Conservation (phyloP, 2,797 vertebrate species). For the Cirrhinus molitorella region DNA sequence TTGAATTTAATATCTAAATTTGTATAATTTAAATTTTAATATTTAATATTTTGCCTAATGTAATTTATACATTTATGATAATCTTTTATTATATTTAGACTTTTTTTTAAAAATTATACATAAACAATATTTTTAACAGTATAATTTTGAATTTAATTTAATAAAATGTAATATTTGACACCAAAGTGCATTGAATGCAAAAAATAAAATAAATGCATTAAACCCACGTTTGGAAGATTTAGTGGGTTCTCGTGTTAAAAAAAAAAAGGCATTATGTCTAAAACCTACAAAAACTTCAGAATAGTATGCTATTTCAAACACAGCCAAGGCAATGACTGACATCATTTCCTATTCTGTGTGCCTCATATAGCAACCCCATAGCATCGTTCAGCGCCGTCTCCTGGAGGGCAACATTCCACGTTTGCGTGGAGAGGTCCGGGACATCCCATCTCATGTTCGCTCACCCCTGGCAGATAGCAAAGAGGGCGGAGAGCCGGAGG, state of each 20-base stretch:
- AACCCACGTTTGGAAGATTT: too few relatives aligned
- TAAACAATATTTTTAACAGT: too few relatives aligned
- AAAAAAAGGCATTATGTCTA: neutral
- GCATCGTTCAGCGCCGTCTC: slow-evolving; percentile 91
- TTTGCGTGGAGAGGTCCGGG: slow-evolving; percentile 77
- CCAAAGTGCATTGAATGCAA: neutral
- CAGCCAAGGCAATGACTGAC: slow-evolving; percentile 17
- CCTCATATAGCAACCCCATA: slow-evolving; percentile 88
- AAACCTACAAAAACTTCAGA: neutral
- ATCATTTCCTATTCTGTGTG: slow-evolving; percentile 42
- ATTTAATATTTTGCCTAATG: too few relatives aligned
- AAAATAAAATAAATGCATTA: too few relatives aligned
- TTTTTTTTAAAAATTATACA: too few relatives aligned
- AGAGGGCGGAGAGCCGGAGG: slow-evolving; percentile 74
- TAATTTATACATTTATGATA: too few relatives aligned
- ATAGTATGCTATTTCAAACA: neutral
- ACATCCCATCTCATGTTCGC: slow-evolving; percentile 66
- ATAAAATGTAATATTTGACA: neutral
- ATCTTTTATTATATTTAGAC: too few relatives aligned
- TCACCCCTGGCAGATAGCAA: slow-evolving; percentile 80
- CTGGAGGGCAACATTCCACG: slow-evolving; percentile 87
- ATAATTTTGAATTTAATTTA: neutral
- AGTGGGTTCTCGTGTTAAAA: too few relatives aligned
- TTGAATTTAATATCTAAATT: too few relatives aligned
- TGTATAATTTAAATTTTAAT: too few relatives aligned